Evolutionary conservation across 1,140 invertebrate species (phyloP).

Genomic region (Diabrotica virgifera): DNA sequence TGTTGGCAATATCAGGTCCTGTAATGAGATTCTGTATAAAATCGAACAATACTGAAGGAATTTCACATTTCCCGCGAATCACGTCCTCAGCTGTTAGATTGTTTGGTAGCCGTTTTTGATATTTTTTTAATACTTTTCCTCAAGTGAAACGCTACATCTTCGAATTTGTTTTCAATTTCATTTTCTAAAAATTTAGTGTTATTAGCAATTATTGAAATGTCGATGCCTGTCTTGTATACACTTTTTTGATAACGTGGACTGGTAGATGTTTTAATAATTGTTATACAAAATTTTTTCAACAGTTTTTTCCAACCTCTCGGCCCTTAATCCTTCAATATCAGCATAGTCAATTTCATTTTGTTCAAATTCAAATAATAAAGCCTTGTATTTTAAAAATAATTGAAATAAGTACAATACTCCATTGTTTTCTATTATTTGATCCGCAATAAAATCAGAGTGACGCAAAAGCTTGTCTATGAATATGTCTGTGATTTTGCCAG

Average conservation of each 20-base stretch:
- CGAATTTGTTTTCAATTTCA: no score
- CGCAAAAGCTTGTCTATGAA: constrained; percentile 6
- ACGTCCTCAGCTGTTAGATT: constrained; percentile 41
- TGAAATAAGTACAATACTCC: no score
- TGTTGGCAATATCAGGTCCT: constrained; percentile 30
- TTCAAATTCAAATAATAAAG: background rate
- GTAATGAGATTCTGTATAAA: constrained; percentile 38
- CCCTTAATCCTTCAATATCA: background rate
- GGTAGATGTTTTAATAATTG: background rate
- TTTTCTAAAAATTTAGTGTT: no score
- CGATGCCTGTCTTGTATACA: constrained; percentile 1
- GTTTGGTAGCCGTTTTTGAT: constrained; percentile 27
- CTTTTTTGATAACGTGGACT: constrained; percentile 1
- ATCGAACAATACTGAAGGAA: constrained; percentile 39
- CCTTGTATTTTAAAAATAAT: no score
- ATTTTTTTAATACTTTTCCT: constrained; percentile 39
- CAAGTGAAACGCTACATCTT: constrained; percentile 40
- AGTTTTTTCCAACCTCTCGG: background rate
- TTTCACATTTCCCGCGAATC: constrained; percentile 42
- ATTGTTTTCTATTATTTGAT: no score
- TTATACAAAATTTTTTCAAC: background rate
- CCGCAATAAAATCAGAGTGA: no score
- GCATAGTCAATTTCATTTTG: background rate
- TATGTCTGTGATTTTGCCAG: constrained; percentile 4
- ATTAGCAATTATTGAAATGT: no score